phyloP scores from a whole-genome alignment of 2,888 invertebrate genomes.

The Drosophila niveifrons region DNA sequence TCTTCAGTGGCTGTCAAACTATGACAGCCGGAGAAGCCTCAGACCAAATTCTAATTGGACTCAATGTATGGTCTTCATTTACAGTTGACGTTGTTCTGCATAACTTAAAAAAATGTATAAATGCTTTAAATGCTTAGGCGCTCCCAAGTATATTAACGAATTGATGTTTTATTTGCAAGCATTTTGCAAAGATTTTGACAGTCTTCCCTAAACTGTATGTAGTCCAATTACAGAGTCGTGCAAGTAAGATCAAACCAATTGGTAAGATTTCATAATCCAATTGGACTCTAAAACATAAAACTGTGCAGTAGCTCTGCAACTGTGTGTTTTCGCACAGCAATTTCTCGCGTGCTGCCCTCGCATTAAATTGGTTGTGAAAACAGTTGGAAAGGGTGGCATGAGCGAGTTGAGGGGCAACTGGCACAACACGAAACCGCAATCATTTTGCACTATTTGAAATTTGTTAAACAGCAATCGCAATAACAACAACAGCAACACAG shows the following conservation, averaged over 20 bases:
- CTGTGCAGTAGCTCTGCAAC: constrained; percentile 13
- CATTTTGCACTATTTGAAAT: constrained; percentile 77
- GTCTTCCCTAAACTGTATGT: no score
- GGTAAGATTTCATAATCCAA: not conserved
- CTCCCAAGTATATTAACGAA: no score
- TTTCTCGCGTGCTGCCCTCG: constrained; percentile 64
- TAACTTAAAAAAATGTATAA: no score
- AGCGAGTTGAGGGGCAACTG: constrained; percentile 9
- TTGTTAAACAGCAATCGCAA: constrained; percentile 34
- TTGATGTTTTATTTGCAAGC: no score
- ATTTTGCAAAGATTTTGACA: no score
- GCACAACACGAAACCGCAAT: constrained; percentile 77
- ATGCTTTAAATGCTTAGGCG: no score
- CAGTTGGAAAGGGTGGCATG: not conserved
- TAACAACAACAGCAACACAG: constrained; percentile 26
- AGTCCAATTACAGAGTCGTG: constrained; percentile 3
- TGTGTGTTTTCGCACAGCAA: constrained; percentile 28
- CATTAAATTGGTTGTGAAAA: constrained; percentile 58
- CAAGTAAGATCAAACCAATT: not conserved
- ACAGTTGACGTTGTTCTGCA: no score
- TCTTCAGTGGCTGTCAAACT: not conserved
- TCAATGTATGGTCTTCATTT: no score
- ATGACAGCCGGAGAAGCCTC: not conserved
- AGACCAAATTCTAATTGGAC: no score
- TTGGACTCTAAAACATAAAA: constrained; percentile 4